These are phyloP conservation scores for Polyommatus iphigenia DNA, from an alignment of 2,888 invertebrate genomes.

Conservation along the genomic window DNA sequence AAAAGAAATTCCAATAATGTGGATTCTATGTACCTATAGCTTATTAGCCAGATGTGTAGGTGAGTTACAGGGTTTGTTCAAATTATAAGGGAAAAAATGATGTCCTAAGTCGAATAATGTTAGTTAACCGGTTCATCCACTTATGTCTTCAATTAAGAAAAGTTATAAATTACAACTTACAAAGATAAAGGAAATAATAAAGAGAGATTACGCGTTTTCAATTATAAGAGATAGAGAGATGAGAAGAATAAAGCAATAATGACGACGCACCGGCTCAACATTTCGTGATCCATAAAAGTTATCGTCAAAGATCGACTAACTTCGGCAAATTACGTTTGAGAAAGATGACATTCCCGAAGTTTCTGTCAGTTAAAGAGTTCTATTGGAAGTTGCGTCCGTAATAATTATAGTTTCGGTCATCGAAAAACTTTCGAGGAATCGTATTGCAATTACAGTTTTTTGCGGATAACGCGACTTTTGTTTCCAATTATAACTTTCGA, in stretches of 20 bases:
- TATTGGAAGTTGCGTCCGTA: constrained; percentile 29
- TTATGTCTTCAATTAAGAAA: no score
- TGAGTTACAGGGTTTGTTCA: no score
- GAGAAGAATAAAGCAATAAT: neutral
- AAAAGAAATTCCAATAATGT: no score
- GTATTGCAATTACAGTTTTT: constrained; percentile 25
- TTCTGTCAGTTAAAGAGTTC: constrained; percentile 38
- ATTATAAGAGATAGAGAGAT: neutral
- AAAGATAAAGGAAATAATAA: no score
- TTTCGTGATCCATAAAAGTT: constrained; percentile 12
- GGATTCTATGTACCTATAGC: no score
- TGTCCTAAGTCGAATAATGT: no score
- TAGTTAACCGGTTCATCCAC: no score
- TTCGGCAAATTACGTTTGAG: constrained; percentile 49
- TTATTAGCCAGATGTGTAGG: no score
- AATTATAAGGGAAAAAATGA: no score
- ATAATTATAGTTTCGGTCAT: constrained; percentile 21
- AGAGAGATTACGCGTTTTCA: no score
- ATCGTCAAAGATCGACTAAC: constrained; percentile 41
- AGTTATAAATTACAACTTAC: no score
- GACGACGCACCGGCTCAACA: neutral
- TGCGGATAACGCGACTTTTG: constrained; percentile 11
- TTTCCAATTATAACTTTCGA: constrained; percentile 18
- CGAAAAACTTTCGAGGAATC: constrained; percentile 24
- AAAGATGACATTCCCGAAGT: constrained; percentile 44